Percentiles rank a stretch among this genome's conserved stretches.
phyloP scores from a whole-genome alignment of 2,888 invertebrate genomes.

The Ectemnius cavifrons region DNA sequence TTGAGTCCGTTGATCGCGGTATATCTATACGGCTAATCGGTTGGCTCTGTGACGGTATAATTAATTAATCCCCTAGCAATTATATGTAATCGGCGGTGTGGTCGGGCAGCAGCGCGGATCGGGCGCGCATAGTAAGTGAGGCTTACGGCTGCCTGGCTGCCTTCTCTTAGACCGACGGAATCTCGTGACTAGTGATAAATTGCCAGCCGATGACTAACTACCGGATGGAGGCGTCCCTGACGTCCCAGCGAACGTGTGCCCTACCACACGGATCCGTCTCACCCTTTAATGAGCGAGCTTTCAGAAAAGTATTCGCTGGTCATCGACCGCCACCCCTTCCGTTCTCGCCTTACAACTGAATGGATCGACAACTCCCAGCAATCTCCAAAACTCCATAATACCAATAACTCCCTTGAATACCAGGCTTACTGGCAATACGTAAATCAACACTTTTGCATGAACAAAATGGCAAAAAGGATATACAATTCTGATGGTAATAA shows the following conservation, averaged over 20 bases:
- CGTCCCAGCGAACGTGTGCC: constrained; percentile 57
- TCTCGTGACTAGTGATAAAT: constrained; percentile 73
- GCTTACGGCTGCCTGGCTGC: constrained; percentile 52
- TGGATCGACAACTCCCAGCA: background rate
- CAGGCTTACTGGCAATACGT: too few relatives aligned
- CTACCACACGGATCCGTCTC: constrained; percentile 39
- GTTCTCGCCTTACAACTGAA: background rate
- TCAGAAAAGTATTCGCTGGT: constrained; percentile 28
- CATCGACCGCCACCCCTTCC: background rate
- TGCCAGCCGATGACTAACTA: constrained; percentile 73
- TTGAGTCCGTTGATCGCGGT: too few relatives aligned
- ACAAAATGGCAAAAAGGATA: background rate
- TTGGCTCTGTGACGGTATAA: constrained; percentile 55
- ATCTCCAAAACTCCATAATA: too few relatives aligned
- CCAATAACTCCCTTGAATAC: too few relatives aligned
- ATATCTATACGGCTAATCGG: constrained; percentile 17
- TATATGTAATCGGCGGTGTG: constrained; percentile 72
- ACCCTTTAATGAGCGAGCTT: constrained; percentile 36
- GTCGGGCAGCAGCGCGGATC: constrained; percentile 64
- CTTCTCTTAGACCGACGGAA: constrained; percentile 54
- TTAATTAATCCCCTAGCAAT: constrained; percentile 73
- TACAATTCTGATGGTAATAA: background rate
- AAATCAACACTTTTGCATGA: too few relatives aligned
- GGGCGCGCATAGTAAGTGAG: constrained; percentile 69
- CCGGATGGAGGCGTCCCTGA: constrained; percentile 70